Conservation (phyloP, 2,797 vertebrate genomes). For the Hozukius guyotensis region DNA sequence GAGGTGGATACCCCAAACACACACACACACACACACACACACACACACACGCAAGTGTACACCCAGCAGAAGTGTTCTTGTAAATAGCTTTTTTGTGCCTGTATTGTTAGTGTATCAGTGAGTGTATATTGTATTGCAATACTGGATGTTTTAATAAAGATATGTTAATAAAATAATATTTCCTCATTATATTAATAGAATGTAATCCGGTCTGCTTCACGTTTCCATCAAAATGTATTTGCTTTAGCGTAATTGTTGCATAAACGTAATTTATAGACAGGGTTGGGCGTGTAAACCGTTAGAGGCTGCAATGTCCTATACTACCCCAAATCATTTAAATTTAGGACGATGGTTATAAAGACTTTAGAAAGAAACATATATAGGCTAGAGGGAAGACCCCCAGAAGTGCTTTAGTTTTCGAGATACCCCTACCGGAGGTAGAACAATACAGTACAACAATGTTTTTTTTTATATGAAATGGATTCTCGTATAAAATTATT, state of each 20-base stretch:
- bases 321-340: too few relatives aligned
- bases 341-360: too few relatives aligned
- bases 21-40: not conserved
- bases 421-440: too few relatives aligned
- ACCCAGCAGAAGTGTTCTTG: not conserved
- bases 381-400: too few relatives aligned
- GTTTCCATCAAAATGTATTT: not conserved
- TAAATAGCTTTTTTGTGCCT: conserved; percentile 2
- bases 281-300: not conserved
- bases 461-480: too few relatives aligned
- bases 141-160: not conserved
- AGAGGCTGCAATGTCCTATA: not conserved
- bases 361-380: too few relatives aligned
- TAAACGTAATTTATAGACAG: not conserved
- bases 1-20: not conserved
- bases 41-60: conserved; percentile 15
- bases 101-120: not conserved
- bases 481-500: too few relatives aligned
- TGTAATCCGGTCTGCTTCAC: not conserved
- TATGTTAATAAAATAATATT: not conserved
- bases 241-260: not conserved
- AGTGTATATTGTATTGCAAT: not conserved
- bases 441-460: too few relatives aligned
- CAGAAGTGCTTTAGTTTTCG: too few relatives aligned
- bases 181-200: not conserved